Evolutionary conservation across 2,797 vertebrate species (phyloP).

Genomic region (Brotula barbata): DNA sequence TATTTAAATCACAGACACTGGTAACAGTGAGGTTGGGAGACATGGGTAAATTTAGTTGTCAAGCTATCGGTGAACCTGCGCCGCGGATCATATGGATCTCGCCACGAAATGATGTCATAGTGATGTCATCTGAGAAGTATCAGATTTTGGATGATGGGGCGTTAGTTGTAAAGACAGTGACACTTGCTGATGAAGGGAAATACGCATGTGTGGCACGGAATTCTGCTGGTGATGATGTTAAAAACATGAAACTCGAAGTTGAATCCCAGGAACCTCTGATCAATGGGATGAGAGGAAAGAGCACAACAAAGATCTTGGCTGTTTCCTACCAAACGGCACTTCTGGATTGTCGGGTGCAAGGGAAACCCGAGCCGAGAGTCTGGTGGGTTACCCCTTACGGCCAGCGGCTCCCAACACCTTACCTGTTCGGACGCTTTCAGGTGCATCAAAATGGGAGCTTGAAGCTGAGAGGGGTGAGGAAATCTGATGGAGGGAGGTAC

Average conservation of each 20-base stretch:
- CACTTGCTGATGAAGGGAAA: conserved; percentile 76
- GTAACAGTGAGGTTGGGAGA: conserved; percentile 71
- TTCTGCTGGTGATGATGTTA: conserved; percentile 77
- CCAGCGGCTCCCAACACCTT: conserved; percentile 72
- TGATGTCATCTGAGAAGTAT: conserved; percentile 65
- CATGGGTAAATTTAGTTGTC: conserved; percentile 71
- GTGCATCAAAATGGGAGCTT: conserved; percentile 81
- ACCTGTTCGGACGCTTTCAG: conserved; percentile 80
- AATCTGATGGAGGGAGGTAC: conserved; percentile 79
- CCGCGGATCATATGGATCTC: conserved; percentile 80
- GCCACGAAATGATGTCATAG: conserved; percentile 74
- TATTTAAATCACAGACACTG: conserved; percentile 60
- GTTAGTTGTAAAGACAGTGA: conserved; percentile 74
- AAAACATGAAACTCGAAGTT: conserved; percentile 73
- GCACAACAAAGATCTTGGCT: conserved; percentile 58
- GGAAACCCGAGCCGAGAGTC: conserved; percentile 77
- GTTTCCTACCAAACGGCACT: conserved; percentile 79
- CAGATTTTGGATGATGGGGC: conserved; percentile 70
- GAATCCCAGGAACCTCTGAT: conserved; percentile 75
- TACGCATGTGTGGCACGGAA: conserved; percentile 80
- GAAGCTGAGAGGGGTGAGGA: conserved; percentile 80
- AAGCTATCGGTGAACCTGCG: conserved; percentile 73
- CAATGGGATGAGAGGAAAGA: conserved; percentile 68
- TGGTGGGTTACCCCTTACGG: conserved; percentile 79
- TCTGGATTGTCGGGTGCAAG: conserved; percentile 77